Percentiles rank a stretch among this genome's conserved stretches.
Conservation (phyloP, 2,888 invertebrate species). For the Drosophila nr. perissopoda region DNA sequence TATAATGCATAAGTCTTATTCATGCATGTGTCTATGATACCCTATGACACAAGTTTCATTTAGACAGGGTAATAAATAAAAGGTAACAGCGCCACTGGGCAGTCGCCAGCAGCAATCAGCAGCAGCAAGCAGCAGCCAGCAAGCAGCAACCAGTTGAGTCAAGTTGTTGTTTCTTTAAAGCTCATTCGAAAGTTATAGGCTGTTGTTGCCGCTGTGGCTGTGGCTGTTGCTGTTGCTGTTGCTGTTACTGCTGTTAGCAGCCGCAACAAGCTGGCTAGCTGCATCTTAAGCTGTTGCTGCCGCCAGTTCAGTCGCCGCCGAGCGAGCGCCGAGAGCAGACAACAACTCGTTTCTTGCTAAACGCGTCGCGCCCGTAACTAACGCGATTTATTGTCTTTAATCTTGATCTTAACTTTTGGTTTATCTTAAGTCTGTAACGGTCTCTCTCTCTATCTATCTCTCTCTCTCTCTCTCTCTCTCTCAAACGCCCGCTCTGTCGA, state of each 20-base stretch:
- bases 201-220: constrained; percentile 38
- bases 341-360: constrained; percentile 59
- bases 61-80: constrained; percentile 11
- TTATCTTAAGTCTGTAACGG: constrained; percentile 32
- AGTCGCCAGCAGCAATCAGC: constrained; percentile 29
- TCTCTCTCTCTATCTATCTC: constrained; percentile 13
- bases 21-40: neutral
- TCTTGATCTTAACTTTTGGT: constrained; percentile 37
- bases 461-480: constrained; percentile 6
- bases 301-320: constrained; percentile 70
- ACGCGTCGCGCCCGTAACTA: constrained; percentile 31
- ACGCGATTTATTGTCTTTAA: constrained; percentile 34
- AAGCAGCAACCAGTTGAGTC: constrained; percentile 49
- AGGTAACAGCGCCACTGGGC: constrained; percentile 46
- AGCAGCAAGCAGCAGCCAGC: constrained; percentile 25
- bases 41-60: constrained; percentile 9
- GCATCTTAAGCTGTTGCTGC: constrained; percentile 56
- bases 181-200: constrained; percentile 72
- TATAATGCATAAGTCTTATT: neutral
- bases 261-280: constrained; percentile 47
- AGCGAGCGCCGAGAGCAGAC: constrained; percentile 78
- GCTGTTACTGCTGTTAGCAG: constrained; percentile 31
- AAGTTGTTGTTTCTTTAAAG: constrained; percentile 53
- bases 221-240: constrained; percentile 9
- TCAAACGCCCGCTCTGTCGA: neutral